Percentiles rank a stretch among this genome's conserved stretches.
phyloP scores from a whole-genome alignment of 2,797 vertebrate species.

The Valencia hispanica region DNA sequence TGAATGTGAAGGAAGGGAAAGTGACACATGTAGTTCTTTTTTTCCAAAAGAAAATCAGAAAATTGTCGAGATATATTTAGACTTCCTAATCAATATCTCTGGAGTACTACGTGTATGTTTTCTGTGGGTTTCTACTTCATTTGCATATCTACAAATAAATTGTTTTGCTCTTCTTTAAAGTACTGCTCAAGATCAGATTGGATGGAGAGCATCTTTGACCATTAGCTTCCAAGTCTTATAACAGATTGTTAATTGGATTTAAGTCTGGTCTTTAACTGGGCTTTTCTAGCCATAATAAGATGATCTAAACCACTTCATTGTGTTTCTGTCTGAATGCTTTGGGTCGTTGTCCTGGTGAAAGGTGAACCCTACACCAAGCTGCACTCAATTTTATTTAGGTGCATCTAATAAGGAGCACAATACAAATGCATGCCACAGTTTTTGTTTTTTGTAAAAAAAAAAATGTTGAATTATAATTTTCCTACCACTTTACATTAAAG shows the following conservation, averaged over 20 bases:
- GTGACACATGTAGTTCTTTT: neutral
- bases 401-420: neutral
- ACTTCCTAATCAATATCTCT: neutral
- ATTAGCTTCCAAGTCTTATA: neutral
- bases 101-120: neutral
- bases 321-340: no score
- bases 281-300: no score
- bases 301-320: no score
- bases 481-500: neutral
- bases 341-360: no score
- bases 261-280: no score
- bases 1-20: neutral
- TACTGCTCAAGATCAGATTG: neutral
- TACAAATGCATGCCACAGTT: neutral
- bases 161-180: neutral
- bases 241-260: neutral
- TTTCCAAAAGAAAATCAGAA: neutral
- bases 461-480: no score
- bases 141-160: neutral
- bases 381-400: neutral
- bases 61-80: neutral
- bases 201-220: neutral
- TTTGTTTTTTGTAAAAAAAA: no score
- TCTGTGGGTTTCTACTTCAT: neutral
- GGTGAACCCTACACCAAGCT: no score